phyloP scores from a whole-genome alignment of 2,113 vertebrate species.

The Atlantisia rogersi region DNA sequence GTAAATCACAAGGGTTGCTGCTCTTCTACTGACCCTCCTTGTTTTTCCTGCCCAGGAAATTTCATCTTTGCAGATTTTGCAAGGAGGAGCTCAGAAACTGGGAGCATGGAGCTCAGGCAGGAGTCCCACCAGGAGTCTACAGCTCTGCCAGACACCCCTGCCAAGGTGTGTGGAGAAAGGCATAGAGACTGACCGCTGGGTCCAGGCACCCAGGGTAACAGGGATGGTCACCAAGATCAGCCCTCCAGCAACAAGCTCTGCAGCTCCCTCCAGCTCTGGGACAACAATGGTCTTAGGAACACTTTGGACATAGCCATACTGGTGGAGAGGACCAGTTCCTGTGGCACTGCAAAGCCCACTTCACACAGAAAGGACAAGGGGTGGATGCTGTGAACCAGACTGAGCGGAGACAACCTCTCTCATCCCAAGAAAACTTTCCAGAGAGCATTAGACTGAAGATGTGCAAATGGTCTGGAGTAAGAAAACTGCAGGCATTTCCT shows the following conservation, averaged over 20 bases:
- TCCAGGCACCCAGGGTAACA: not conserved
- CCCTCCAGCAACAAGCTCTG: not conserved
- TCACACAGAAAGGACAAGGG: not conserved
- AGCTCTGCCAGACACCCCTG: not conserved
- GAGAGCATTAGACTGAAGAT: not conserved
- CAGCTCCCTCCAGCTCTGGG: not conserved
- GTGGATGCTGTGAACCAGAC: rapidly evolving
- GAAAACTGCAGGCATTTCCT: constrained; percentile 39
- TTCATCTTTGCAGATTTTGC: not conserved
- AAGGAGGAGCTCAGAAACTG: not conserved
- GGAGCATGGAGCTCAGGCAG: not conserved
- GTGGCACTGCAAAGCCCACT: not conserved
- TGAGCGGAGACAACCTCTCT: not conserved
- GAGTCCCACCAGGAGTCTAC: not conserved
- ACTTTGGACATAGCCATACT: not conserved
- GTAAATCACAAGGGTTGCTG: not conserved
- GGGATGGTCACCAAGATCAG: not conserved
- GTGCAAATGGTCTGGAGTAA: not conserved
- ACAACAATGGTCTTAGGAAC: not conserved
- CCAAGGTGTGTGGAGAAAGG: not conserved
- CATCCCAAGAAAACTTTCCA: not conserved
- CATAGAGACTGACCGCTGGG: not conserved
- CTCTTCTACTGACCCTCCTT: not conserved
- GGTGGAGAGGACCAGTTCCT: not conserved
- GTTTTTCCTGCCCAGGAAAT: not conserved